Evolutionary conservation across 92 coral and sea anemone genomes (phyloP).

Genomic region (Ricordea florida): DNA sequence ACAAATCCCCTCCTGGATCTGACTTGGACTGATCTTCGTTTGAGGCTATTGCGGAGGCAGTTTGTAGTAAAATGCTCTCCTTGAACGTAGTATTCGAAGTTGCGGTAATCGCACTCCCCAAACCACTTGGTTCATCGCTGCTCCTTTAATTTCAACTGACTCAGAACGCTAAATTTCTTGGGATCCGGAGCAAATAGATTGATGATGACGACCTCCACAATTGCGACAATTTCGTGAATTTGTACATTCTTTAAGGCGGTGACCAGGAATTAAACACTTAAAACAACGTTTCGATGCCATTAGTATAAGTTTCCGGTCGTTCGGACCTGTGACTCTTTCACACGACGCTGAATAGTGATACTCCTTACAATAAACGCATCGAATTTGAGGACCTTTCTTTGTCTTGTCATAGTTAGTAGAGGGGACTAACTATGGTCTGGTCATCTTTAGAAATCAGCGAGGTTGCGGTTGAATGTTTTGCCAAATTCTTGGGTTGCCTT

Average conservation of each 20-base stretch:
- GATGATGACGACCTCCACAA: slow-evolving; percentile 18
- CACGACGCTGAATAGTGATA: slow-evolving; percentile 44
- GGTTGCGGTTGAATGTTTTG: not conserved
- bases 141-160: slow-evolving; percentile 5
- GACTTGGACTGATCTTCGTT: slow-evolving; percentile 22
- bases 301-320: not conserved
- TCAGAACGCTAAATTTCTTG: not conserved
- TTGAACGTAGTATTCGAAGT: not conserved
- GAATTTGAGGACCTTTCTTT: not conserved
- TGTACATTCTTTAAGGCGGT: slow-evolving; percentile 17
- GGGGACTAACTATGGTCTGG: too few species aligned
- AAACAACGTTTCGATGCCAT: slow-evolving; percentile 10
- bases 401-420: too few species aligned
- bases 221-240: not conserved
- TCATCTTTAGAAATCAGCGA: not conserved
- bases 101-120: not conserved
- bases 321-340: not conserved
- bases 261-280: not conserved
- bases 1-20: slow-evolving; percentile 32
- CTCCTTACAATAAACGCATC: slow-evolving; percentile 22
- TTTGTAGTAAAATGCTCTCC: slow-evolving; percentile 46
- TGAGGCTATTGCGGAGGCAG: slow-evolving; percentile 49
- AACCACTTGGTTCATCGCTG: not conserved
- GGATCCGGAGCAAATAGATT: slow-evolving; percentile 17
- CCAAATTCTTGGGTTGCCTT: not conserved